Evolutionary conservation across 2,888 invertebrate species (phyloP).

Genomic region (Candidula unifasciata): DNA sequence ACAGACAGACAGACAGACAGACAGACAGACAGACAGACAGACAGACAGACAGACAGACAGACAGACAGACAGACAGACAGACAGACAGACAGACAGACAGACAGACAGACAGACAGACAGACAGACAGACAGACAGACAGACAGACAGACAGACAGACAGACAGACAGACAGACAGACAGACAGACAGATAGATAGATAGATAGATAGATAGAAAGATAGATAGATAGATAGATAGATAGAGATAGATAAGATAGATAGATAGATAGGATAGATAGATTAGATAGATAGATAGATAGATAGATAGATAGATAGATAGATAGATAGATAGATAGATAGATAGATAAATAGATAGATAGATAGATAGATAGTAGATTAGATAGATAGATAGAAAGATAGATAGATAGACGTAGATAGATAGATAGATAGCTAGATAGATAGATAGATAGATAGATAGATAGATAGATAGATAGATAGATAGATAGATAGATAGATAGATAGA

Average conservation of each 20-base stretch:
- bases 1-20: not conserved
- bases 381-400: no score
- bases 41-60: not conserved
- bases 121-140: not conserved
- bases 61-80: not conserved
- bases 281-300: not conserved
- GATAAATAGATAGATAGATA: no score
- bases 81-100: not conserved
- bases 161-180: not conserved
- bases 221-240: not conserved
- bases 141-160: not conserved
- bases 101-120: not conserved
- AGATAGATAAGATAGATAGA: not conserved
- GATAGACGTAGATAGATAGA: no score
- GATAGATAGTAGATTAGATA: no score
- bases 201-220: not conserved
- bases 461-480: no score
- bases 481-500: no score
- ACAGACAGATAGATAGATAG: not conserved
- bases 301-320: slow-evolving; percentile 14
- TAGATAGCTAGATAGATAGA: no score
- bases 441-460: no score
- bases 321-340: slow-evolving; percentile 1
- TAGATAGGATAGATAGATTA: not conserved
- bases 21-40: not conserved